These are phyloP conservation scores for Campylomormyrus tamandua DNA, from an alignment of 2,113 vertebrate genomes.

Conservation along the genomic window DNA sequence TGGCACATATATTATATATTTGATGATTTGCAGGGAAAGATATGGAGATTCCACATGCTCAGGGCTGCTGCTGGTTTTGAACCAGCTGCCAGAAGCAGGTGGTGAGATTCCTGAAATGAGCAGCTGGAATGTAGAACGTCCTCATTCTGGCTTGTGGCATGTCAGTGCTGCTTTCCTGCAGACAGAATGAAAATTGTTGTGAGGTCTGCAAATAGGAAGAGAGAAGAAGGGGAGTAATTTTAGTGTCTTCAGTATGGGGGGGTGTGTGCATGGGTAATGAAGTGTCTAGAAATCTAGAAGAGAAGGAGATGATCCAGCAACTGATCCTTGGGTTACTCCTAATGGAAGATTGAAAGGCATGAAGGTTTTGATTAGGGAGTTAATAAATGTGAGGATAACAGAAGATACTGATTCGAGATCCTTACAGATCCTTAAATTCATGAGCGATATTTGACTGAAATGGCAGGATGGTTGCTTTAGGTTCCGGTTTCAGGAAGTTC, in stretches of 20 bases:
- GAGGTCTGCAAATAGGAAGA: background rate
- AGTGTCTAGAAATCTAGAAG: background rate
- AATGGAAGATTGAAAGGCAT: background rate
- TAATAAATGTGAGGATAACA: background rate
- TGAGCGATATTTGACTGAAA: background rate
- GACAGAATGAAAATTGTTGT: background rate
- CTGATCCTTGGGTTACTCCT: background rate
- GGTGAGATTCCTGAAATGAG: background rate
- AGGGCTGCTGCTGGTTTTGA: background rate
- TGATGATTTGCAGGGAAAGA: background rate
- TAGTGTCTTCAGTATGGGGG: background rate
- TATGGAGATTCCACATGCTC: background rate
- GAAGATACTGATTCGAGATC: background rate
- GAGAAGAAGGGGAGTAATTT: background rate
- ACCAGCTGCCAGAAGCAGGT: background rate
- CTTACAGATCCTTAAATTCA: background rate
- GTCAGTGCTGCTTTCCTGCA: background rate
- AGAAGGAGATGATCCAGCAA: background rate
- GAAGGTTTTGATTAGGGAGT: background rate
- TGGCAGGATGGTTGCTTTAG: background rate
- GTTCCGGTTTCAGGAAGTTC: background rate
- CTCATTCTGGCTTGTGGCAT: background rate
- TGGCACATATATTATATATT: background rate
- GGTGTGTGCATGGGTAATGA: background rate
- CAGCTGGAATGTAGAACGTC: background rate